A percentile compares a stretch with the other conserved stretches of the same genome.
Evolutionary conservation across 2,113 vertebrate species (phyloP).

Genomic region (Menidia beryllina): DNA sequence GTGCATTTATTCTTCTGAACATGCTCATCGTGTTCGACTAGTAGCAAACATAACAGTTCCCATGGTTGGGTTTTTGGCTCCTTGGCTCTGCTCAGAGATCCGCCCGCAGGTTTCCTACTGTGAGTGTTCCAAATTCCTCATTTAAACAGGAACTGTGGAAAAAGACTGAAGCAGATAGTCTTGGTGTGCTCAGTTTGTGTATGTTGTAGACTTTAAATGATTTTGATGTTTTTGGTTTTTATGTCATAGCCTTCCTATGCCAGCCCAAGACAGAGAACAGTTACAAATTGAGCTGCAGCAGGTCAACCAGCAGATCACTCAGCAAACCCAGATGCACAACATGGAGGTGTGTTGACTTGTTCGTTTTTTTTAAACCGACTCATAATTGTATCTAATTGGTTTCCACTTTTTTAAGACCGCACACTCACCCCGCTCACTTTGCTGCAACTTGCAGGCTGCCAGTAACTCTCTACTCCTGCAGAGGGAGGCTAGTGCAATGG

Average conservation of each 20-base stretch:
- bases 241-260: constrained; percentile 81
- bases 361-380: too few species aligned
- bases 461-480: constrained; percentile 92
- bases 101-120: too few species aligned
- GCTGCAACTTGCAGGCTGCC: constrained; percentile 83
- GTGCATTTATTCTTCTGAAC: too few species aligned
- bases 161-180: too few species aligned
- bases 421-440: constrained; percentile 25
- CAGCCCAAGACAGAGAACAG: constrained; percentile 90
- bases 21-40: too few species aligned
- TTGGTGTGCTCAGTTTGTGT: too few species aligned
- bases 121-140: too few species aligned
- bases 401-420: constrained; percentile 15
- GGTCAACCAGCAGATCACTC: constrained; percentile 96
- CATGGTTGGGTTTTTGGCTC: too few species aligned
- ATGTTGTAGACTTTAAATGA: background rate
- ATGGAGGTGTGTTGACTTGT: constrained; percentile 86
- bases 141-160: too few species aligned
- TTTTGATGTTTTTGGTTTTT: background rate
- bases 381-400: background rate
- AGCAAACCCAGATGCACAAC: constrained; percentile 92
- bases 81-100: too few species aligned
- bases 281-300: constrained; percentile 96
- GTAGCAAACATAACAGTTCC: too few species aligned
- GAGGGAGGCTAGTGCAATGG: constrained; percentile 88